Conservation (phyloP, 1,140 invertebrate species). For the Araneus ventricosus region DNA sequence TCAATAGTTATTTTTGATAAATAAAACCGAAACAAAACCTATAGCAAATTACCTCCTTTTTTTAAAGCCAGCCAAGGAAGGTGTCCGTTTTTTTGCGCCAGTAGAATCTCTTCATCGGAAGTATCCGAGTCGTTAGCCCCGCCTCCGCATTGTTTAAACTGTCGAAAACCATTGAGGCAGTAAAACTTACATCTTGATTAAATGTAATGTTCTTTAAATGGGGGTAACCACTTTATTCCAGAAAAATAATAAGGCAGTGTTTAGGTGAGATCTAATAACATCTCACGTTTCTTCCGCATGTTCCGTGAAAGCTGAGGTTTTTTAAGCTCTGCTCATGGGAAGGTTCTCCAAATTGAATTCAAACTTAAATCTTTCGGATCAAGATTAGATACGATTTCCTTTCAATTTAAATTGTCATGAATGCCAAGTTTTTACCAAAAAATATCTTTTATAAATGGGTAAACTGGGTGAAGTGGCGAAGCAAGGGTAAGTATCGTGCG, state of each 20-base stretch:
- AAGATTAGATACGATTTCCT: too few relatives aligned
- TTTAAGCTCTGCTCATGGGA: not conserved
- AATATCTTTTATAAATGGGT: too few relatives aligned
- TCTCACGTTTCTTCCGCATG: not conserved
- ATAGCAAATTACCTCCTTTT: not conserved
- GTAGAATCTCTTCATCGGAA: not conserved
- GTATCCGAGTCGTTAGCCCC: not conserved
- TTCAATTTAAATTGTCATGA: too few relatives aligned
- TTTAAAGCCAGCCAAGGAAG: not conserved
- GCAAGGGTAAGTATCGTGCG: too few relatives aligned
- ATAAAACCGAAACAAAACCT: not conserved
- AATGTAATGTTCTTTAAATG: not conserved
- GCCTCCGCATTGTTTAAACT: not conserved
- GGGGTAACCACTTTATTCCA: not conserved
- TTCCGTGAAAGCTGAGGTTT: not conserved
- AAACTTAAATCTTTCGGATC: too few relatives aligned
- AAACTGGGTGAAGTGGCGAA: too few relatives aligned
- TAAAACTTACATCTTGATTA: conserved; percentile 18
- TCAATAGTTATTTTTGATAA: not conserved
- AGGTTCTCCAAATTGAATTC: too few relatives aligned
- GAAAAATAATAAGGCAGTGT: not conserved
- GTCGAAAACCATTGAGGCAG: not conserved
- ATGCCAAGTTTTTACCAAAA: too few relatives aligned
- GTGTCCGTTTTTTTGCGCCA: not conserved
- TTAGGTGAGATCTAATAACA: not conserved